phyloP scores from a whole-genome alignment of 2,888 invertebrate genomes.

The Dysmachus trigonus region DNA sequence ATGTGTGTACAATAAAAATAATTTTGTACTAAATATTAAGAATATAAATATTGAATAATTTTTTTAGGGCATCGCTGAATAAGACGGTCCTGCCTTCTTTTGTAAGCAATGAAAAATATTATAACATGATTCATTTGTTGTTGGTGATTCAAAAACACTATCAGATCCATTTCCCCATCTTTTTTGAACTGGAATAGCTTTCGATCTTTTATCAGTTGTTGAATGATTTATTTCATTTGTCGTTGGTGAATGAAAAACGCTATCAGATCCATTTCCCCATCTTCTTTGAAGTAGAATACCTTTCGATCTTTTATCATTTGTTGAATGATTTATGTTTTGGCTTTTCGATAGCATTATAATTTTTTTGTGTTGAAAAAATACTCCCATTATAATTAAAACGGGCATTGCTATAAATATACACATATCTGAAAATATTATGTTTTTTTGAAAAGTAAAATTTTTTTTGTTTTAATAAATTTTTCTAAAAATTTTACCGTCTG shows the following conservation, averaged over 20 bases:
- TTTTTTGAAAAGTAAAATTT: no score
- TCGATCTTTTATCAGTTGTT: no score
- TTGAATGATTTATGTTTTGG: not conserved
- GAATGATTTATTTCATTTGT: no score
- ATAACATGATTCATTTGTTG: slow-evolving; percentile 51
- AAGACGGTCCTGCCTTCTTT: not conserved
- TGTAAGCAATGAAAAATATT: not conserved
- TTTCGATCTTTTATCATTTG: not conserved
- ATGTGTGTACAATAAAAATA: no score
- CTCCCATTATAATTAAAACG: not conserved
- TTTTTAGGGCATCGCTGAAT: not conserved
- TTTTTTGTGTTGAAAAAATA: not conserved
- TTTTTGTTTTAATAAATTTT: no score
- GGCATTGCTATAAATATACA: not conserved
- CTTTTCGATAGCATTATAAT: not conserved
- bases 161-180: slow-evolving; percentile 40
- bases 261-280: slow-evolving; percentile 39
- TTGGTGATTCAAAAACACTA: slow-evolving; percentile 46
- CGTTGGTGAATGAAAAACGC: slow-evolving; percentile 44
- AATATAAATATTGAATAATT: not conserved
- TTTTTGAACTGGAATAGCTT: slow-evolving; percentile 5
- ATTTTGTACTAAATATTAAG: no score
- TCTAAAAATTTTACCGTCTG: not conserved
- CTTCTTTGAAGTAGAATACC: slow-evolving; percentile 16
- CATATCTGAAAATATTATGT: not conserved